Evolutionary conservation across 1,140 invertebrate species (phyloP).

Genomic region (Cyrtorhinus lividipennis): DNA sequence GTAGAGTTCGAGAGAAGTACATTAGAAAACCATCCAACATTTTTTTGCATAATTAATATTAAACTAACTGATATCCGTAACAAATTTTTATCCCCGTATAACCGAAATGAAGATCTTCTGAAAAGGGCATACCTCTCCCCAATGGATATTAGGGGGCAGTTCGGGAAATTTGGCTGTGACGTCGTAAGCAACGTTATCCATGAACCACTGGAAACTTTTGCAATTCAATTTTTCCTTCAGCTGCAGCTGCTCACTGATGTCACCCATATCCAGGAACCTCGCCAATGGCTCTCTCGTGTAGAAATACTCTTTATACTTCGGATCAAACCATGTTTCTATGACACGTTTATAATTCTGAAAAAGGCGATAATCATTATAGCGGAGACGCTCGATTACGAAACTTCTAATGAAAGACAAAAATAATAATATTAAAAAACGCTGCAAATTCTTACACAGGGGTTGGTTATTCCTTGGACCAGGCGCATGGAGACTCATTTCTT

Average conservation of each 20-base stretch:
- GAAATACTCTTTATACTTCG: constrained; percentile 89
- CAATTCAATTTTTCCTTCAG: constrained; percentile 71
- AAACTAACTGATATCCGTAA: neutral
- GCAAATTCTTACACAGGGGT: too few relatives aligned
- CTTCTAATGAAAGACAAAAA: too few relatives aligned
- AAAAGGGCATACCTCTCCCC: constrained; percentile 78
- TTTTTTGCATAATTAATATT: neutral
- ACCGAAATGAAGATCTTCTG: too few relatives aligned
- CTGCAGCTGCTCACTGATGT: constrained; percentile 62
- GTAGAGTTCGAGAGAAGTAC: too few relatives aligned
- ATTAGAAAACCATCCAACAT: neutral
- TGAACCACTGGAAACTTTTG: constrained; percentile 91
- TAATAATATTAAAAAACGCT: too few relatives aligned
- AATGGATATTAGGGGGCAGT: constrained; percentile 84
- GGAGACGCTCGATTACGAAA: too few relatives aligned
- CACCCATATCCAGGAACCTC: constrained; percentile 62
- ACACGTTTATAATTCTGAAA: constrained; percentile 77
- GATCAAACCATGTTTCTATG: constrained; percentile 90
- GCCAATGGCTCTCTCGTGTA: constrained; percentile 84
- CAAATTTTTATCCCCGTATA: too few relatives aligned
- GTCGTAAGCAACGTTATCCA: constrained; percentile 94
- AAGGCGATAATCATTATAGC: too few relatives aligned
- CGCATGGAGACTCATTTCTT: too few relatives aligned
- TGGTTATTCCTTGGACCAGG: too few relatives aligned
- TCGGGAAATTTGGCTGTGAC: constrained; percentile 87